Evolutionary conservation across 2,797 vertebrate genomes (phyloP).

Genomic region (Furcifer pardalis): DNA sequence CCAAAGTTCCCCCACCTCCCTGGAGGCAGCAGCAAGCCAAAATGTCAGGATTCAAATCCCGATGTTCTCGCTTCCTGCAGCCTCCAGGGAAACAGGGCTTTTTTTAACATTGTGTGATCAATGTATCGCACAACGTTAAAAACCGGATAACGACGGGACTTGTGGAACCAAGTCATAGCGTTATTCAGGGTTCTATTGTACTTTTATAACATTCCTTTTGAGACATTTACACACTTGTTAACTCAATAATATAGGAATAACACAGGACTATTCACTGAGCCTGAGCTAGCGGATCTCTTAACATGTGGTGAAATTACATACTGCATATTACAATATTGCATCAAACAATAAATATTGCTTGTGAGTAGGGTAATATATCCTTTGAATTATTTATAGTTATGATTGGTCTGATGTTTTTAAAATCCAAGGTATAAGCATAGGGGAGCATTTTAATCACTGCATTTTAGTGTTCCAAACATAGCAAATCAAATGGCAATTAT

Average conservation of each 20-base stretch:
- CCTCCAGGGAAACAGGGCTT: no score
- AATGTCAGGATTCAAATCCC: no score
- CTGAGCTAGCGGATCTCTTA: neutral
- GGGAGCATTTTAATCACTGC: conserved; percentile 59
- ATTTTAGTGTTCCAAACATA: conserved; percentile 36
- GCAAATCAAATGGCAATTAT: conserved; percentile 36
- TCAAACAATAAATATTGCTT: rapidly evolving
- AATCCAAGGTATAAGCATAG: conserved; percentile 41
- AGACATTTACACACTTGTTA: neutral
- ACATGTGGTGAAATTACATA: neutral
- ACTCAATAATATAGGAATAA: neutral
- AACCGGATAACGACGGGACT: no score
- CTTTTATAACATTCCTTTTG: neutral
- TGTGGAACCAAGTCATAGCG: no score
- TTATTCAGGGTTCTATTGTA: no score
- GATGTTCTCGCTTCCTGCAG: no score
- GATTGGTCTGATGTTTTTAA: conserved; percentile 35
- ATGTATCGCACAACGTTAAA: no score
- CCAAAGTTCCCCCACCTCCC: no score
- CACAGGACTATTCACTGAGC: neutral
- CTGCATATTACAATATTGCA: neutral
- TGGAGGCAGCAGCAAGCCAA: no score
- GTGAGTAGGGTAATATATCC: neutral
- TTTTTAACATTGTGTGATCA: no score
- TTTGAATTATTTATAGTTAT: conserved; percentile 51